Evolutionary conservation across 2,797 vertebrate species (phyloP), one percentile per base, ranked within the genome.

Genomic region (Enteromius mattozi): DNA sequence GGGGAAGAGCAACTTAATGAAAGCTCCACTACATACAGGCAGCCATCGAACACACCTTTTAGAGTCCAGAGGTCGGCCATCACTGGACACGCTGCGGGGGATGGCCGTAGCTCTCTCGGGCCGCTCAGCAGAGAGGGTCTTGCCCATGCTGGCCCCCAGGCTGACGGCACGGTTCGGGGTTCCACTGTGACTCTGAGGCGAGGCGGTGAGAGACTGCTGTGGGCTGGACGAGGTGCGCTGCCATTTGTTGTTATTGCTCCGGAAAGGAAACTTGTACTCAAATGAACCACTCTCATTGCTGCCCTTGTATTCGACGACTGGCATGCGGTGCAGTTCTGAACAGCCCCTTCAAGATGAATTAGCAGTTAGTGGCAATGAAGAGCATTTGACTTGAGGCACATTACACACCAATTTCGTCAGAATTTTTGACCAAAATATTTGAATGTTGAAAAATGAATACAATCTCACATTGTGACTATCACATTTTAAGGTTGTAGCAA

Each of bases 261-360:
- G 96, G 94, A 99, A 99, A 51, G 98, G 98, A 91, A 99, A 99
- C 93, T 99, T 99, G 94, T 98, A 97, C 59, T 99, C 98, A 0
- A 97, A 99, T 0, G 98, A 93, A 88, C 98, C 96, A 14, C 96
- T 96, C 65, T 99, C 98, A 0, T 95, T 97, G 90, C 93, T 93
- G 89, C 97, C 92, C 91, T 99, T 99, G 93, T 99, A 99, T 54
- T 99, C 98, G 49, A 97, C 96, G 88, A 97, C 96, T 0, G 98
- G 98, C 95, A 96, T 93, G 68, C 97, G 96, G 88, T 96, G 97
- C 81, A 97, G 95, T 95, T 99, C 98, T 0, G 98, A 98, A 88
- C 96, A 99, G 86, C 98, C 97, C 93, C 98, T 99, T 21, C n/a
- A 80, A 72, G 13, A 59, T 3, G 1, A 14, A 59, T 88, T n/a